A percentile compares a stretch with the other conserved stretches of the same genome.
Conservation (phyloP, 2,888 invertebrate genomes). For the Carabus problematicus region DNA sequence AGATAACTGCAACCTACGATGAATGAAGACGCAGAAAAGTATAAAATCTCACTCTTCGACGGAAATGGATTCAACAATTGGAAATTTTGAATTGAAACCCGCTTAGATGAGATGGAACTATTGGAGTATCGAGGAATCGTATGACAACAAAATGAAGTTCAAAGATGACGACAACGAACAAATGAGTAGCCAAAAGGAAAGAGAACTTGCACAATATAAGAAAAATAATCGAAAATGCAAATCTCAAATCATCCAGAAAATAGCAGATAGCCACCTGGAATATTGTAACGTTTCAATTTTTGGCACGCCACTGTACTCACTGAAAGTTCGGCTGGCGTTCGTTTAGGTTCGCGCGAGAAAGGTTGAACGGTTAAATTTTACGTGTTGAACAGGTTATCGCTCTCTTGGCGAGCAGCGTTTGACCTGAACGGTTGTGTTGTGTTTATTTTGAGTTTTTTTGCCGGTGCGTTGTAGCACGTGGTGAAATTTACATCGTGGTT, state of each 20-base stretch:
- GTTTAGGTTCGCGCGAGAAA: no score
- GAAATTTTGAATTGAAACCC: slow-evolving; percentile 47
- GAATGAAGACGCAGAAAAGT: slow-evolving; percentile 12
- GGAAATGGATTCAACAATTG: slow-evolving; percentile 37
- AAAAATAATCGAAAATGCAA: slow-evolving; percentile 45
- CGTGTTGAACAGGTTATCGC: no score
- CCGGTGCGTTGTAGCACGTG: no score
- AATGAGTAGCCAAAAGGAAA: neutral
- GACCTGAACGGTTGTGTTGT: no score
- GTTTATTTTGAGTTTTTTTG: no score
- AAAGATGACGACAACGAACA: slow-evolving; percentile 14
- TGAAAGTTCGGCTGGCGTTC: no score
- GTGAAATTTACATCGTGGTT: no score
- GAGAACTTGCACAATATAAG: neutral
- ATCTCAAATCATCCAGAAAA: slow-evolving; percentile 47
- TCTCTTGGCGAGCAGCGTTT: no score
- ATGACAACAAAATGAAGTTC: neutral
- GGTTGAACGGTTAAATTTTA: no score
- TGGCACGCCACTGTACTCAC: no score
- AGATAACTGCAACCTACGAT: no score
- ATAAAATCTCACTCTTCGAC: slow-evolving; percentile 25
- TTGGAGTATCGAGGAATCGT: slow-evolving; percentile 34
- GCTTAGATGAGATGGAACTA: slow-evolving; percentile 44
- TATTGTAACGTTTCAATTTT: no score
- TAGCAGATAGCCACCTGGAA: slow-evolving; percentile 49